phyloP scores from a whole-genome alignment of 2,113 vertebrate species.

The Misgurnus anguillicaudatus region DNA sequence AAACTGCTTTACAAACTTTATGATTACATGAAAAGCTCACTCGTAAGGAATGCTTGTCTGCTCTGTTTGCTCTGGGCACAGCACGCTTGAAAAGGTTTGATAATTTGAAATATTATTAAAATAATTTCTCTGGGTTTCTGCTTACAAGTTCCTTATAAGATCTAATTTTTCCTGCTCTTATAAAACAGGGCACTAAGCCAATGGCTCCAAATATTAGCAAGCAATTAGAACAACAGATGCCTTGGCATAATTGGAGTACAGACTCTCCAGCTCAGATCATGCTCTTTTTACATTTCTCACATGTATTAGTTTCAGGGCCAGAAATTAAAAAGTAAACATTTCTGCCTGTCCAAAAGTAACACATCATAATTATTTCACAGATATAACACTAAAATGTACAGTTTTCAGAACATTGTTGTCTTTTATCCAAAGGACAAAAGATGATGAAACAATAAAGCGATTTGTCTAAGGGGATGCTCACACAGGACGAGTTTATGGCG shows the following conservation, averaged over 20 bases:
- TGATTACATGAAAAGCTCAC: conserved; percentile 5
- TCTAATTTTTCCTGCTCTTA: not conserved
- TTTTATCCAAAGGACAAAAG: too few relatives aligned
- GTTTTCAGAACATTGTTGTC: too few relatives aligned
- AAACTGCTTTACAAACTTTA: not conserved
- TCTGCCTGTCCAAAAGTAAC: too few relatives aligned
- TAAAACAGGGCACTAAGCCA: conserved; percentile 22
- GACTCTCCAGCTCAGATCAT: not conserved
- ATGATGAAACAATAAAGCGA: too few relatives aligned
- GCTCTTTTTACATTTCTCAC: conserved; percentile 4
- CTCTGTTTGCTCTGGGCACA: not conserved
- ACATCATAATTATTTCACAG: too few relatives aligned
- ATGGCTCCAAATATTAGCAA: conserved; percentile 27
- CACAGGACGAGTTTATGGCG: too few relatives aligned
- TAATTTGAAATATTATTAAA: conserved; percentile 14
- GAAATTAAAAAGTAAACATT: not conserved
- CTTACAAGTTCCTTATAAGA: not conserved
- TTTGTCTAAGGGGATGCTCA: too few relatives aligned
- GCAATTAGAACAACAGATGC: conserved; percentile 31
- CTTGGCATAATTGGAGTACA: not conserved
- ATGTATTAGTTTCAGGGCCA: conserved; percentile 1
- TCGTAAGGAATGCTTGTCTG: not conserved
- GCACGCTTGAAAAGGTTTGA: conserved; percentile 8
- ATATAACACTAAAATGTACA: too few relatives aligned
- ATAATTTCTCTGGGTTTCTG: not conserved